Base-by-base conservation (phyloP, 2,797 vertebrate genomes). In the Anguilla anguilla region DNA sequence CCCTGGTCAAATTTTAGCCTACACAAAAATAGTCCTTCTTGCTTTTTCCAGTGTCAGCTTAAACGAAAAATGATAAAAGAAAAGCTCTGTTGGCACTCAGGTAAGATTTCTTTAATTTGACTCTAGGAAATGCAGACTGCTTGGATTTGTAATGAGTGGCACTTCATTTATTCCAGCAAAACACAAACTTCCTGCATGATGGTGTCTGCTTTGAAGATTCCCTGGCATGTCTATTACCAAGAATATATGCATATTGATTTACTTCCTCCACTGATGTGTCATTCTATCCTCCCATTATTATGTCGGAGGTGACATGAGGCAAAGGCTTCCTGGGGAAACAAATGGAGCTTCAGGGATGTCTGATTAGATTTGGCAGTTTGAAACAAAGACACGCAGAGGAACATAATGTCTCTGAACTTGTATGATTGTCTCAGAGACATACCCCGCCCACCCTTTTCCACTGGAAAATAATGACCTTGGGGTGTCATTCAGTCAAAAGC, bases 401-500 rank as follows among this genome's bases (percentile, higher is more conserved):
- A 74, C 79, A 77, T 84, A 61, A 74, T 51, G 53, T 39, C 53
- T 43, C 25, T 81, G 53, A 84, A 67, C 22, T 74, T 86, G 61
- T 25, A 89, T 46, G 85, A 49, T 28, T 67, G 59, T 69, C 88
- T 85, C 83, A 57, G 35, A 53, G 43, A 83, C 83, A 89, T 81
- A 15, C 39, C 49, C n/a, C 2, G 1, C 28, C 11, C 0, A 1
- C 51, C 15, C 55, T 11, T 11, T 53, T 0, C 91, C 91, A 91
- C 77, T 22, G 86, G 85, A 89, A 89, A 69, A 59, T 31, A 74
- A 88, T 28, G 83, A 57, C 53, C n/a, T 88, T 53, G 35, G 43
- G 69, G 28, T 74, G 84, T 85, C 85, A 89, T 67, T 43, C 67
- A 84, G 43, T 77, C 59, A 88, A 89, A 87, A 25, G 59, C 83